A percentile compares a stretch with the other conserved stretches of the same genome.
Evolutionary conservation across 30 jellyfish, hydroid and myxozoan species (phyloP).

Genomic region (Aurelia aurita complex sp. Pacific): DNA sequence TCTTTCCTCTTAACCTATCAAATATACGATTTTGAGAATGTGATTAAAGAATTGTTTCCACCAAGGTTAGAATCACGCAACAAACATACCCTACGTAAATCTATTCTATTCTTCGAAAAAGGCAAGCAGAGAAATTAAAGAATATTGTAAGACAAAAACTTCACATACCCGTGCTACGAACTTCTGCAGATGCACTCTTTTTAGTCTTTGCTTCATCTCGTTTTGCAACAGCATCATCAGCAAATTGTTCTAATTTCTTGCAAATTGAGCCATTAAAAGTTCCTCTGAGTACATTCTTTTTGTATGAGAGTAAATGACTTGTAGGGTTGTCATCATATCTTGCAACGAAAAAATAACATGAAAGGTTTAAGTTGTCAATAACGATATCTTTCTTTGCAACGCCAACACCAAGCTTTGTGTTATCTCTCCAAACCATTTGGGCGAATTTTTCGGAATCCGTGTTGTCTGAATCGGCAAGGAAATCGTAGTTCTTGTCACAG

Average conservation of each 20-base stretch:
- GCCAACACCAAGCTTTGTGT: constrained; percentile 80
- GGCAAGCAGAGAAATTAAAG: too few relatives aligned
- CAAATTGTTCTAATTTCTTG: constrained; percentile 41
- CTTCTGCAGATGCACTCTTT: constrained; percentile 1
- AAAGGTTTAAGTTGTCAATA: constrained; percentile 56
- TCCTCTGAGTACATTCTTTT: constrained; percentile 65
- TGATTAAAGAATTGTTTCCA: too few relatives aligned
- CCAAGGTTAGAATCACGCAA: too few relatives aligned
- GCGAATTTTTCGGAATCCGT: constrained; percentile 72
- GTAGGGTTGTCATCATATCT: constrained; percentile 61
- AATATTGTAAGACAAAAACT: too few relatives aligned
- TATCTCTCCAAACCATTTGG: constrained; percentile 80
- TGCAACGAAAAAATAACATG: constrained; percentile 87
- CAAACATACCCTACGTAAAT: too few relatives aligned
- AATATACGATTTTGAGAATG: too few relatives aligned
- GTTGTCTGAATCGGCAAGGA: constrained; percentile 66
- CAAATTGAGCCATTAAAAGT: constrained; percentile 63
- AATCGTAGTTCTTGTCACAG: constrained; percentile 73
- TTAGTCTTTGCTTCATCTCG: constrained; percentile 5
- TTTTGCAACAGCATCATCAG: constrained; percentile 32
- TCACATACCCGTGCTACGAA: constrained; percentile 18
- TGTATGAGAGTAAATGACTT: constrained; percentile 30
- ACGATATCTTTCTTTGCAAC: constrained; percentile 71
- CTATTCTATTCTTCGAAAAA: too few relatives aligned
- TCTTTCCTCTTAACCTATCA: too few relatives aligned